A percentile compares a stretch with the other conserved stretches of the same genome.
These are phyloP conservation scores for Paralichthys olivaceus DNA, from an alignment of 2,113 vertebrate genomes.

Conservation along the genomic window DNA sequence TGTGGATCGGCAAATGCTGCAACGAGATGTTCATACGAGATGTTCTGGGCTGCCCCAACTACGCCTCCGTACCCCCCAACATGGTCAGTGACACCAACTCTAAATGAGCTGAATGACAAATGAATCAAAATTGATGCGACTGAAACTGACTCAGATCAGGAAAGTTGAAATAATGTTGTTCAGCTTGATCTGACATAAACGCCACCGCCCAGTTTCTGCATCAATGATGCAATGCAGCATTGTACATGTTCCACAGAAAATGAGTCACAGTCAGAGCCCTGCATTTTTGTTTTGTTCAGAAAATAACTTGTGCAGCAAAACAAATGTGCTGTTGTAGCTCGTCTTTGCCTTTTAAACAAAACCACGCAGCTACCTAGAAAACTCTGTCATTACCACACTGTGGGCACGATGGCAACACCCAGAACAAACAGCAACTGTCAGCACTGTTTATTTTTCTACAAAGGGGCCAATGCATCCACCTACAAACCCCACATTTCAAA, in stretches of 20 bases:
- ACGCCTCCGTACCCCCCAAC: conserved; percentile 89
- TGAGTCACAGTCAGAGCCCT: neutral
- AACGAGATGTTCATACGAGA: conserved; percentile 90
- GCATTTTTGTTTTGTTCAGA: neutral
- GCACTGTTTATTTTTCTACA: conserved; percentile 47
- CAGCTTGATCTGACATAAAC: neutral
- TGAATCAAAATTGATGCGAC: too few relatives aligned
- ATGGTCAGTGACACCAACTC: conserved; percentile 85
- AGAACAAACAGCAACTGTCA: conserved; percentile 34
- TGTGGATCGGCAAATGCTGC: conserved; percentile 95
- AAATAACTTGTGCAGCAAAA: conserved; percentile 29
- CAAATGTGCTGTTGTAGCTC: conserved; percentile 38
- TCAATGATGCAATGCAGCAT: conserved; percentile 11
- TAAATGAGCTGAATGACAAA: neutral
- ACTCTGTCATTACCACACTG: conserved; percentile 23
- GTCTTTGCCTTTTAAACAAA: conserved; percentile 21
- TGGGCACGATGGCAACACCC: conserved; percentile 33
- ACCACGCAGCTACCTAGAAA: conserved; percentile 28
- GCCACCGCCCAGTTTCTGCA: neutral
- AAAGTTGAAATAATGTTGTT: neutral
- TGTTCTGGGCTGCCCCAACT: conserved; percentile 92
- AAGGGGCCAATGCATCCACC: conserved; percentile 9
- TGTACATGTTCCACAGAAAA: neutral
- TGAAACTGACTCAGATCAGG: neutral
- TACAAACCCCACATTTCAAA: conserved; percentile 1